phyloP scores from a whole-genome alignment of 2,888 invertebrate genomes.

The Agrilus cyanescens region DNA sequence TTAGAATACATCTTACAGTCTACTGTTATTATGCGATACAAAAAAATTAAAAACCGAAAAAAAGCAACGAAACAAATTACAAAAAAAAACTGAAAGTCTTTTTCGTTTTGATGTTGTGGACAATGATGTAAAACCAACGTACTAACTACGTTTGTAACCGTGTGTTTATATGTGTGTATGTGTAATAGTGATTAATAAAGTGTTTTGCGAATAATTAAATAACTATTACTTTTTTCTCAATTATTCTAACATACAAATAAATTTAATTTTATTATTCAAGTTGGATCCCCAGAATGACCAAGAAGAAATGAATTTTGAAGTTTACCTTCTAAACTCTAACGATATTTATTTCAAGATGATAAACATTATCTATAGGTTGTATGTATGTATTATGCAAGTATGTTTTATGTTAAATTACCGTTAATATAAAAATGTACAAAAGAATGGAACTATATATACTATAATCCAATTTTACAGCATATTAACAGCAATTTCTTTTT shows the following conservation, averaged over 20 bases:
- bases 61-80: slow-evolving; percentile 1
- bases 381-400: slow-evolving; percentile 11
- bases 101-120: background rate
- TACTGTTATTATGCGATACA: slow-evolving; percentile 12
- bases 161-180: slow-evolving; percentile 2
- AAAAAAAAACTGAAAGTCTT: slow-evolving; percentile 5
- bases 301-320: no score
- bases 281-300: no score
- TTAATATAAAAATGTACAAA: slow-evolving; percentile 22
- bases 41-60: background rate
- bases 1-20: slow-evolving; percentile 12
- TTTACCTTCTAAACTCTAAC: no score
- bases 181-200: no score
- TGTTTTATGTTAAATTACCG: slow-evolving; percentile 21
- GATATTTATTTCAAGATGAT: background rate
- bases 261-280: no score
- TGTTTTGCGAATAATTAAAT: no score
- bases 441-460: slow-evolving; percentile 18
- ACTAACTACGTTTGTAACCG: slow-evolving; percentile 9
- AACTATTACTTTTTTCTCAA: no score
- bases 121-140: slow-evolving; percentile 5
- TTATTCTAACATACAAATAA: no score
- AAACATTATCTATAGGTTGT: slow-evolving; percentile 13
- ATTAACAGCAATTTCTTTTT: slow-evolving; percentile 18
- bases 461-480: slow-evolving; percentile 12